Base-by-base conservation (phyloP, 1,140 invertebrate genomes). In the Anadara kagoshimensis region DNA sequence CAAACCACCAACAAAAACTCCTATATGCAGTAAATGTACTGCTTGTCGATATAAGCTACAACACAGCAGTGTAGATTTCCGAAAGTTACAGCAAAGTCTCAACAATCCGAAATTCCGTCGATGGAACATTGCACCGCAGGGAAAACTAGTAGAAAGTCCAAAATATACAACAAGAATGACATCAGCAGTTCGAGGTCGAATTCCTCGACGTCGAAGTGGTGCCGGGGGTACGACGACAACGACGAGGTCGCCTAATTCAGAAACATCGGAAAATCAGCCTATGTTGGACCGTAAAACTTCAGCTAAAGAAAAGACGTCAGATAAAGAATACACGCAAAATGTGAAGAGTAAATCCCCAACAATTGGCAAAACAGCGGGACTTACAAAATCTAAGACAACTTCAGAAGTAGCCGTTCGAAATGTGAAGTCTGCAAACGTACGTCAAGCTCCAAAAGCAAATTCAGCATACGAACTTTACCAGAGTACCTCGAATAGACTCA, bases 1-100 rank as follows among this genome's bases (percentile, higher is more conserved):
- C 20, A 66, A 67, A 59, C 22, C 36, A 43, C 53, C 22, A 51
- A 12, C 22, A 51, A 59, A 53, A 22, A 26, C 56, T 18, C 36
- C 47, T 16, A 54, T 20, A 0, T 64, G 61, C 41, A 43, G 41
- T 18, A 59, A 43, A 22, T 73, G 71, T 41, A 41, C 61, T 11
- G 71, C 73, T 20, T 75, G 73, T 64, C 59, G 57, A 47, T 69
- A 43, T 57, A 75, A 69, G 64, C 41, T 75, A 1, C 69, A 75
- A 57, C 61, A 75, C 51, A 41, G 36, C 53, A 69, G 44, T 44
- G 54, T 58, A 57, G 69, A 58, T 58, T 72, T 72, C 22, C 29
- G 11, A 26, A 59, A 41, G 20, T 61, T 20, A 59, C 14, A 61
- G 45, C 59, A 18, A 69, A 29, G 26, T 29, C 36, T 26, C 14